Evolutionary conservation across 2,888 invertebrate species (phyloP), one percentile per base, ranked within the genome.

Genomic region (Sesia apiformis): DNA sequence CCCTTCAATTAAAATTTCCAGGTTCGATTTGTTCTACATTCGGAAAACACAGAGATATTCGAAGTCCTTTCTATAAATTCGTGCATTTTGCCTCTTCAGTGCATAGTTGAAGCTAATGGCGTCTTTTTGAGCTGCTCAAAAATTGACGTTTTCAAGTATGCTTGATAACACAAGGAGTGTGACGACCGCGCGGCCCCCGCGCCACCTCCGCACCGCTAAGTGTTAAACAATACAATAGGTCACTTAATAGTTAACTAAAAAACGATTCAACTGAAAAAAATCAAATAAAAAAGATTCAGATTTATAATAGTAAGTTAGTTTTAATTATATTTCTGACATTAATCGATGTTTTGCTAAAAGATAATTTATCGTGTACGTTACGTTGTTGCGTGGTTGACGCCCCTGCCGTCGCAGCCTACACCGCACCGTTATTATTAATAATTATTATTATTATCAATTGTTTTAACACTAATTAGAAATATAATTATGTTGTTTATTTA

Each of bases 321-420:
- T 86, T 86, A 86, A 86, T 87, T 83, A 85, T 86, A 86, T 86
- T 84, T 83, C 86, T 81, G 86, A 85, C 84, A 85, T 85, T 86
- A 83, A 83, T 85, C 84, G 79, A 87, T 85, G 87, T 88, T 87
- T 85, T 84, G 84, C 86, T 85, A 79, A 83, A 82, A 85, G 82
- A 86, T 84, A 74, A 84, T 84, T 86, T 84, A 84, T 87, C 80
- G 55, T 74, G 77, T 77, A 74, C 78, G 85, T 85, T 81, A 81
- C 74, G 81, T 82, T 67, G 74, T 64, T 67, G 76, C 70, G 78
- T 65, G 73, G 67, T 63, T 64, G 69, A 64, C 57, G 66, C 63
- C 60, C 64, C 64, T 59, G 67, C 64, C 62, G 66, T 63, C 68
- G 73, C 69, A 64, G 70, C 38, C 54, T 50, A 42, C 42, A 6